A percentile compares a stretch with the other conserved stretches of the same genome.
phyloP scores from a whole-genome alignment of 2,113 vertebrate genomes.

The Petrocephalus zakoni region DNA sequence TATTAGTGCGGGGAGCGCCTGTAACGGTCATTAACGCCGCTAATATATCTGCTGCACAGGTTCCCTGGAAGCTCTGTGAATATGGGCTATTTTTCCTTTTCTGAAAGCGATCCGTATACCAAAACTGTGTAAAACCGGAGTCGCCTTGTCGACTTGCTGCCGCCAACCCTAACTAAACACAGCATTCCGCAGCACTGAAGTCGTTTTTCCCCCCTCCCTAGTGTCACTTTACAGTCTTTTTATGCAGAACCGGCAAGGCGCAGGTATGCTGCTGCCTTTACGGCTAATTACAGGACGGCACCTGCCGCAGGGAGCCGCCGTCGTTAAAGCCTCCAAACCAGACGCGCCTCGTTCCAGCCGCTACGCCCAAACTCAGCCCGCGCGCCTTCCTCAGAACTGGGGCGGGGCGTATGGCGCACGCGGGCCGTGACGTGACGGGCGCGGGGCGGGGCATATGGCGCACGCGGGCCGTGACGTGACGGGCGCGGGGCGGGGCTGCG shows the following conservation, averaged over 20 bases:
- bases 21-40: constrained; percentile 5
- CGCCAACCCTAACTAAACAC: background rate
- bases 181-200: background rate
- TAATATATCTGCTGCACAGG: constrained; percentile 3
- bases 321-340: background rate
- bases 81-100: background rate
- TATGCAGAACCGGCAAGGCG: background rate
- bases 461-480: too few species aligned
- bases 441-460: background rate
- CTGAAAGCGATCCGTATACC: background rate
- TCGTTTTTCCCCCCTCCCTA: background rate
- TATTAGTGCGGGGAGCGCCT: background rate
- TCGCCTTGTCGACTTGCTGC: background rate
- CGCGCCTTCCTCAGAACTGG: constrained; percentile 21
- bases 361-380: background rate
- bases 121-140: background rate
- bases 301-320: background rate
- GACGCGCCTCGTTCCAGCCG: background rate
- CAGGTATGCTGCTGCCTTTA: background rate
- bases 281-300: background rate
- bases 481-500: background rate
- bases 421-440: constrained; percentile 17
- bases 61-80: background rate
- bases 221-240: background rate
- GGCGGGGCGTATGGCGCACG: constrained; percentile 21